Conservation (phyloP, 2,888 invertebrate species). For the Horisme vitalbata region DNA sequence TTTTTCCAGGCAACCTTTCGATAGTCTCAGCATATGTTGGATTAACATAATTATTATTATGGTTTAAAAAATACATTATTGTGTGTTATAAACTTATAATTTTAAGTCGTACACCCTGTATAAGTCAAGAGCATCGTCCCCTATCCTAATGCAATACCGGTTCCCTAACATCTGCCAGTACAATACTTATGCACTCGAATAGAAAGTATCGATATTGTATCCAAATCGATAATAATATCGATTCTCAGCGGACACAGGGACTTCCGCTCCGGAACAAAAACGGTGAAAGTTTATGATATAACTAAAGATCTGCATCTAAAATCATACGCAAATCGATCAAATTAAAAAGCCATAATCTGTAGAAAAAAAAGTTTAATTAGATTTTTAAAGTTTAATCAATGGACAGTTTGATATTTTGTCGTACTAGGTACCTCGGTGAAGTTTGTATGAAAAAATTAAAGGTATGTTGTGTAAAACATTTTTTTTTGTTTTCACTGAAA, state of each 20-base stretch:
- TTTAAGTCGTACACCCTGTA: conserved; percentile 51
- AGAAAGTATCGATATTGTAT: conserved; percentile 36
- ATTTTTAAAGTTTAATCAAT: too few species aligned
- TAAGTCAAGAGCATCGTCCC: conserved; percentile 34
- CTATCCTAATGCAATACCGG: conserved; percentile 56
- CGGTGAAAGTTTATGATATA: conserved; percentile 53
- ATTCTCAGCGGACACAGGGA: conserved; percentile 34
- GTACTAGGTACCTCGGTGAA: too few species aligned
- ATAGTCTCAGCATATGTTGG: too few species aligned
- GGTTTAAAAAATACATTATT: too few species aligned
- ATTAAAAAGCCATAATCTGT: conserved; percentile 1
- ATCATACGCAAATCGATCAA: conserved; percentile 16
- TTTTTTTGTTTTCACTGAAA: too few species aligned
- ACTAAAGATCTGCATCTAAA: conserved; percentile 36
- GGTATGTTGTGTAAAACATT: too few species aligned
- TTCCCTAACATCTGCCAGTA: conserved; percentile 68
- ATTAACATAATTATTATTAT: too few species aligned
- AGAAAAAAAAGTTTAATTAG: background rate
- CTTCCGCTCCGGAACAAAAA: conserved; percentile 48
- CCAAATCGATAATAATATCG: conserved; percentile 32
- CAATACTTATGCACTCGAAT: conserved; percentile 37
- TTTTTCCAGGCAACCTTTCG: too few species aligned
- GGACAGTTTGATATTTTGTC: too few species aligned
- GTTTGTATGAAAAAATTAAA: too few species aligned
- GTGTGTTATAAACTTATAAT: background rate